Evolutionary conservation across 2,797 vertebrate species (phyloP).

Genomic region (Gallirallus australis): DNA sequence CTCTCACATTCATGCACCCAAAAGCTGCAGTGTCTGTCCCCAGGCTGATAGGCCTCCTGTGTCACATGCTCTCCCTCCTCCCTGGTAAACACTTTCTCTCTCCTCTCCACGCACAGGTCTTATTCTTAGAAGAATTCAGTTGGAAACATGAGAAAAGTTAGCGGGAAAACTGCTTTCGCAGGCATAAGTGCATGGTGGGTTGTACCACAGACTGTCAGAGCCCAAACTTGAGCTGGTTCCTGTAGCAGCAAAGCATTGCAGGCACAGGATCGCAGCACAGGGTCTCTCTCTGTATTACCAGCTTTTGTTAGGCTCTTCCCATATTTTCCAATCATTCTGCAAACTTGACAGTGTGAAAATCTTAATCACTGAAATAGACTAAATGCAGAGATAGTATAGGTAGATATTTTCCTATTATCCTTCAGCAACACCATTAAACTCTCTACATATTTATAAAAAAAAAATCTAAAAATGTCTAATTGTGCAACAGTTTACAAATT

Average conservation of each 20-base stretch:
- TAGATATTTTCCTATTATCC: accelerated
- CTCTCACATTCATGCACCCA: not conserved
- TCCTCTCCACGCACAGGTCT: not conserved
- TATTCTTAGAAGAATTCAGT: not conserved
- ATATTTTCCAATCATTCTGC: not conserved
- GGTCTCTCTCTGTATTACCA: not conserved
- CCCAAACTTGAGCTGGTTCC: not conserved
- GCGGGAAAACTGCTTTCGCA: not conserved
- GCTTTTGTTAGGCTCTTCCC: not conserved
- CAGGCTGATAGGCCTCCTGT: not conserved
- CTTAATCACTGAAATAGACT: not conserved
- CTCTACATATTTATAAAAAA: not conserved
- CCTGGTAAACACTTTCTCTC: not conserved
- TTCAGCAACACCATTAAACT: not conserved
- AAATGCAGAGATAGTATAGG: not conserved
- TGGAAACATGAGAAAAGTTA: not conserved
- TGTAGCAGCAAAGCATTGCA: not conserved
- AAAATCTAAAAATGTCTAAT: not conserved
- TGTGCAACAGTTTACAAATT: not conserved
- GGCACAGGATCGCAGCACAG: not conserved
- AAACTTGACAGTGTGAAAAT: not conserved
- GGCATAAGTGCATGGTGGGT: not conserved
- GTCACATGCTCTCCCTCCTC: not conserved
- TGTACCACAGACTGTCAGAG: not conserved
- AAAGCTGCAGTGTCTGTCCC: not conserved